A percentile compares a stretch with the other conserved stretches of the same genome.
Evolutionary conservation across 2,113 vertebrate genomes (phyloP).

Genomic region (Cygnus buccinator): DNA sequence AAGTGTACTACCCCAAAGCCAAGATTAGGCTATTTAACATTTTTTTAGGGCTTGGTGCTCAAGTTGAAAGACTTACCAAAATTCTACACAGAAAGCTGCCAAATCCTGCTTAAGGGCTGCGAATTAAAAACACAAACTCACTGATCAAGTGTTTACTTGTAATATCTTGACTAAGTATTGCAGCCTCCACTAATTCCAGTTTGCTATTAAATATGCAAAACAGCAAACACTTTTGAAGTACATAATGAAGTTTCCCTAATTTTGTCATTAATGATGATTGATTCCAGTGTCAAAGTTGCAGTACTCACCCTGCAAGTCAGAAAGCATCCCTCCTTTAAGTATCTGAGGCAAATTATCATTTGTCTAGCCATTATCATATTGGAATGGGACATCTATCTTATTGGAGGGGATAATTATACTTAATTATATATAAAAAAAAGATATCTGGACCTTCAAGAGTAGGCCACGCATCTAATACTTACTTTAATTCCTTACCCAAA

Average conservation of each 20-base stretch:
- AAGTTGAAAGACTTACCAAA: background rate
- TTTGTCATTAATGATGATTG: background rate
- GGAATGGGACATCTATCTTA: background rate
- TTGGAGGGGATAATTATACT: background rate
- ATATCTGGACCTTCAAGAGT: background rate
- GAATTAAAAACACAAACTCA: background rate
- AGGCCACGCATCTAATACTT: fast-evolving
- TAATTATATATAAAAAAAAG: background rate
- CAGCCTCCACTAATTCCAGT: background rate
- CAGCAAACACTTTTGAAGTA: background rate
- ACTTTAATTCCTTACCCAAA: background rate
- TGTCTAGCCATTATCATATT: background rate
- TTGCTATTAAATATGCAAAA: background rate
- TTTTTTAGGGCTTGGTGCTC: background rate
- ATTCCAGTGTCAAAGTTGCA: background rate
- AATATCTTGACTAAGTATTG: background rate
- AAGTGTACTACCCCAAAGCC: background rate
- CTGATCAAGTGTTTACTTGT: background rate
- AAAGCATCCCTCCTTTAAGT: background rate
- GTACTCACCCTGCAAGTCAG: background rate
- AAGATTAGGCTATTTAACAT: background rate
- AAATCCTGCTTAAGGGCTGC: background rate
- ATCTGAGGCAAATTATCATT: background rate
- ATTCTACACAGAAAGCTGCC: background rate
- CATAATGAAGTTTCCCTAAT: background rate